Evolutionary conservation across 2,797 vertebrate genomes (phyloP), one percentile per base, ranked within the genome.

Genomic region (Synanceia verrucosa): DNA sequence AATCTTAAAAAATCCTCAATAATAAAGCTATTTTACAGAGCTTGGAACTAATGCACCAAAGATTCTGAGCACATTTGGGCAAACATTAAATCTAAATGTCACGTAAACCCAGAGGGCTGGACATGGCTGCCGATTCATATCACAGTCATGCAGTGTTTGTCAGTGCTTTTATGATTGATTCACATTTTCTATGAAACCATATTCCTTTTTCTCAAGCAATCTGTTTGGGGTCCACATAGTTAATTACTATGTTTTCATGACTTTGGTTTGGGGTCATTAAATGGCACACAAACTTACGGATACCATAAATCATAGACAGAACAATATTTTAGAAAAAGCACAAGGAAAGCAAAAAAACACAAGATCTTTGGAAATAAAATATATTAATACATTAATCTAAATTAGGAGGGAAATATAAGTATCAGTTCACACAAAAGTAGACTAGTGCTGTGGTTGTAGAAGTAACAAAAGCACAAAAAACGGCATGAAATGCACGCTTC

Each of bases 211-310:
- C 14, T 2, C 4, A 43, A 58, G 33, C 43, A 41, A 44, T 59
- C 12, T 51, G 4, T 73, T 57, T 31, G 1, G 24, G 48, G 13
- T 16, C 34, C 16, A 3, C 1, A n/a, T 39, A 8, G 29, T 21
- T 29, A 34, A 56, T 59, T 59, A n/a, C 26, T 26, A 8, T 50
- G 44, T 60, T 73, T 67, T 36, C 6, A 66, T 75, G 64, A 39
- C 3, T 44, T 28, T 43, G 37, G 37, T 55, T 58, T 0, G 19
- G 34, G 23, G 16, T 29, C 7, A 78, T 56, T 29, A 52, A 12
- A 48, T 68, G 52, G 4, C 41, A 47, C 14, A 36, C 23, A 47
- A 23, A 34, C 21, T 8, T 16, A 29, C 24, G 44, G 16, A 24
- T 18, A 29, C 31, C 41, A 78, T 51, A 19, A 24, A 71, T 75